phyloP scores from a whole-genome alignment of 92 coral and sea anemone genomes.

The Actinostola sp. region DNA sequence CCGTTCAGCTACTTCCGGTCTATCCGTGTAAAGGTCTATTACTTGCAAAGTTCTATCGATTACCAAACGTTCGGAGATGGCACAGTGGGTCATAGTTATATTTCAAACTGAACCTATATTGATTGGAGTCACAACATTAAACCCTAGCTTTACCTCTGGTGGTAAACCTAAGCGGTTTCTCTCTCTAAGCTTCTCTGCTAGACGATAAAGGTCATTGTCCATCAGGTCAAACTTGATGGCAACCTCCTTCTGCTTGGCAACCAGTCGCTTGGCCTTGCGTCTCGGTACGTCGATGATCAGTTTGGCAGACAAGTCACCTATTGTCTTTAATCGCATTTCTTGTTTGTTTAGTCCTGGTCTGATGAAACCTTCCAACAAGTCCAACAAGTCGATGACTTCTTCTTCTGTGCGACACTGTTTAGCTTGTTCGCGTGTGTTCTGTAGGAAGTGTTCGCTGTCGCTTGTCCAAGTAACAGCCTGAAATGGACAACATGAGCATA shows the following conservation, averaged over 20 bases:
- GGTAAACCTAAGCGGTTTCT: slow-evolving; percentile 80
- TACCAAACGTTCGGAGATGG: no score
- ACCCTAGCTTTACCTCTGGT: slow-evolving; percentile 48
- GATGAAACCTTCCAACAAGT: slow-evolving; percentile 86
- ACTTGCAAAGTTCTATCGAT: no score
- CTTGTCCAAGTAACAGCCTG: slow-evolving; percentile 94
- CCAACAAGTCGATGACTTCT: slow-evolving; percentile 79
- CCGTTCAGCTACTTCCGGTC: no score
- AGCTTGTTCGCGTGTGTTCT: slow-evolving; percentile 84
- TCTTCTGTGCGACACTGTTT: slow-evolving; percentile 87
- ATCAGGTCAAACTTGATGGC: slow-evolving; percentile 84
- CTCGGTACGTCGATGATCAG: slow-evolving; percentile 84
- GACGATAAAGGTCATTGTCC: slow-evolving; percentile 81
- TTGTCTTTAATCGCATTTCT: slow-evolving; percentile 83
- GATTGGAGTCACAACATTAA: no score
- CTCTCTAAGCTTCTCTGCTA: slow-evolving; percentile 84
- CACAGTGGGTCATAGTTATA: no score
- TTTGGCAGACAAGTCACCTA: slow-evolving; percentile 91
- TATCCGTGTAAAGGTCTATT: no score
- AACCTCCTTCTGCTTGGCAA: slow-evolving; percentile 80
- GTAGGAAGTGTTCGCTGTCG: slow-evolving; percentile 95
- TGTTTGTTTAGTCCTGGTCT: slow-evolving; percentile 96
- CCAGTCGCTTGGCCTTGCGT: slow-evolving; percentile 73
- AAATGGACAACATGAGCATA: neutral
- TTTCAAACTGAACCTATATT: no score